These are phyloP conservation scores for Borostomias antarcticus DNA, from an alignment of 2,797 vertebrate species.

Conservation along the genomic window DNA sequence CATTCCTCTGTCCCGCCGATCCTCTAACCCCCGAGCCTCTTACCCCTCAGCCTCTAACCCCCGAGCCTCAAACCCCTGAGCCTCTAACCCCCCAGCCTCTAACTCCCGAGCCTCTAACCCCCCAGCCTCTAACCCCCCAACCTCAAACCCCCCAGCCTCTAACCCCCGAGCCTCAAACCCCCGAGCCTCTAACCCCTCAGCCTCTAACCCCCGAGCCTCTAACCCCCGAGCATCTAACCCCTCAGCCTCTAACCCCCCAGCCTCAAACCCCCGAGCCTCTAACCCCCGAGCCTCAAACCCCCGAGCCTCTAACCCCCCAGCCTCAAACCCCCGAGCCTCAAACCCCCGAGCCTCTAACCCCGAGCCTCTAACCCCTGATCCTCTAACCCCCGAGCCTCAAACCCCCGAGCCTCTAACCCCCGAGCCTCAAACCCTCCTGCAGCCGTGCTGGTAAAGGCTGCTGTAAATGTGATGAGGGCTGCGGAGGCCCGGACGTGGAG, in stretches of 20 bases:
- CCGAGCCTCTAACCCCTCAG: constrained; percentile 1
- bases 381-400: not conserved
- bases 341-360: constrained; percentile 10
- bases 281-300: not conserved
- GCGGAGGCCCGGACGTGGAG: not conserved
- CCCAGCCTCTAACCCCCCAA: not conserved
- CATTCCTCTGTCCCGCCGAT: constrained; percentile 8
- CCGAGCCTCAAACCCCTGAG: not conserved
- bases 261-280: not conserved
- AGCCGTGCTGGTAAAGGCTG: constrained; percentile 4
- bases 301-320: too few species aligned
- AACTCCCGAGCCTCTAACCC: constrained; percentile 4
- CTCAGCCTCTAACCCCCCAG: not conserved
- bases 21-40: not conserved
- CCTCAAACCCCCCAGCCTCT: not conserved
- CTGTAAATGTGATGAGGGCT: constrained; percentile 11
- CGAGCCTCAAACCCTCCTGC: too few species aligned
- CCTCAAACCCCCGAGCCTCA: not conserved
- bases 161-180: not conserved
- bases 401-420: not conserved
- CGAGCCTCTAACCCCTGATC: not conserved
- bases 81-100: constrained; percentile 8
- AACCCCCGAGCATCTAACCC: not conserved
- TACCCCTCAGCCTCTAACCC: not conserved
- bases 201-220: not conserved